These are phyloP conservation scores for Tenthredo mesomela DNA, from an alignment of 2,888 invertebrate genomes.

Conservation along the genomic window DNA sequence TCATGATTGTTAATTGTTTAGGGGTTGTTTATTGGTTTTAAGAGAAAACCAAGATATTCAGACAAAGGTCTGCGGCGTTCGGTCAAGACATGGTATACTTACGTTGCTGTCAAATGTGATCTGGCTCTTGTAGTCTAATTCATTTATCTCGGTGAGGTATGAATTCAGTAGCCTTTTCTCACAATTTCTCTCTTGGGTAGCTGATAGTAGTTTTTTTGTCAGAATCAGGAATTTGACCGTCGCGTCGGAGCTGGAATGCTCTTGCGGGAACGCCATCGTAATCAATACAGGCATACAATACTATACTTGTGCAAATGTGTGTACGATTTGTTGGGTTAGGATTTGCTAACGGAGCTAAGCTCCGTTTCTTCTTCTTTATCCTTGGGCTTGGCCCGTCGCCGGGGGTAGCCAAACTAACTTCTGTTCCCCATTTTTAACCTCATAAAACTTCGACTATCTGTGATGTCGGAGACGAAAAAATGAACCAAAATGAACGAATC, in stretches of 20 bases:
- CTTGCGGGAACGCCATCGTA: constrained; percentile 38
- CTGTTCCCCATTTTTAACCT: not conserved
- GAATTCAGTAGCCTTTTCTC: constrained; percentile 77
- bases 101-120: constrained; percentile 78
- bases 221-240: constrained; percentile 64
- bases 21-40: not conserved
- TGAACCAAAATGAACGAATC: no score
- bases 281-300: not conserved
- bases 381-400: no score
- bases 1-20: not conserved
- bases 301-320: not conserved
- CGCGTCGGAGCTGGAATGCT: constrained; percentile 10
- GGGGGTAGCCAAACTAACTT: no score
- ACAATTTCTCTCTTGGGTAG: constrained; percentile 63
- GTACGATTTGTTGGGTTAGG: not conserved
- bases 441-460: not conserved
- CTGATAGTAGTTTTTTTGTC: constrained; percentile 65
- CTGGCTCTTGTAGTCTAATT: constrained; percentile 81
- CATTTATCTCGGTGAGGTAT: constrained; percentile 83
- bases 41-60: not conserved
- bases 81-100: constrained; percentile 57
- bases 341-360: not conserved
- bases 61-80: not conserved
- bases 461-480: no score
- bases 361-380: no score